Base-by-base conservation (phyloP, 2,888 invertebrate species). In the Nezara viridula region DNA sequence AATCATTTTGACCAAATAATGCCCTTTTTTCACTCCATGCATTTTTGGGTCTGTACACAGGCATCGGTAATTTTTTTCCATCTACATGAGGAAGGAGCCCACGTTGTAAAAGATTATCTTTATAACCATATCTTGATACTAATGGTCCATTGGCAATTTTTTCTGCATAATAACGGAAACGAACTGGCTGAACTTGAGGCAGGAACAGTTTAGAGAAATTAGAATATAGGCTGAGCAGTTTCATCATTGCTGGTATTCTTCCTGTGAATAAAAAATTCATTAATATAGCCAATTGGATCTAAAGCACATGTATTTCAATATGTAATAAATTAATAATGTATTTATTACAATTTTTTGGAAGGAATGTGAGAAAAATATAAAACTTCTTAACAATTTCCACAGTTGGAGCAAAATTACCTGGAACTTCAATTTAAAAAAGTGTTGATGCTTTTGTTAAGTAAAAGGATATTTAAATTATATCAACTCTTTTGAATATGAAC, bases 1-100 rank as follows among this genome's bases (percentile, higher is more conserved):
- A 99, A 93, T 99, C 98, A 93, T 99, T 99, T 93, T 98, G 98
- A 0, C 99, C 99, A 93, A 97, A 98, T 0, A 98, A 92, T 2
- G 98, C 98, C 92, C 95, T 95, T 91, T 95, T 96, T 91, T 95
- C 94, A 0, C 94, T 92, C 98, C 98, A 99, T 0, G 93, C 92
- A 93, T 98, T 95, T 91, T 93, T 94, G 6, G 97, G 97, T 89
- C 95, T 94, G 91, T 92, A 95, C 92, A 91, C 66, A 0, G 97
- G 97, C 92, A 96, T 94, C 9, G 95, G 92, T 66, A 93, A 91
- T 89, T 93, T 93, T 52, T 92, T 94, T 4, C 94, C 94, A 88
- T 93, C 93, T 2, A 94, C 94, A 90, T 93, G 95, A 0, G 98
- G 97, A 89, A 98, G 93, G 47, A 95, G 91, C 2, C 98, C 98